Evolutionary conservation across 1,140 invertebrate species (phyloP), one percentile per base, ranked within the genome.

Genomic region (Heliconius hermathena): DNA sequence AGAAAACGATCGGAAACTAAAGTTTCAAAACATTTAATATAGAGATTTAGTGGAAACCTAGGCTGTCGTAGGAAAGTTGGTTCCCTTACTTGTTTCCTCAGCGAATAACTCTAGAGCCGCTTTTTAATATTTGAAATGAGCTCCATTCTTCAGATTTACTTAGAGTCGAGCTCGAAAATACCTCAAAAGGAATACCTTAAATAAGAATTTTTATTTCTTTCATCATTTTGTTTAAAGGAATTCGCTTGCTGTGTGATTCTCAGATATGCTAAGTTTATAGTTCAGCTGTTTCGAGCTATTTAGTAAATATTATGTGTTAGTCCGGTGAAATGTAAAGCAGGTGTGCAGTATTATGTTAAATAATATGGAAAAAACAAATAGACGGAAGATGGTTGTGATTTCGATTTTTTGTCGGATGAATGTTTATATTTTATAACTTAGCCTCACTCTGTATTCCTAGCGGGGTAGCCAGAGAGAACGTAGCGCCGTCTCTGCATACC

Each of bases 101-200:
- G 57, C 73, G 49, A 80, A 76, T 76, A 73, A 77, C 70, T 60
- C 71, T 70, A 78, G 60, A 52, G 73, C 74, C 73, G 82, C 82
- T 83, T 88, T 90, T 89, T 88, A 89, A 90, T 90, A 89, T 89
- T 86, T 83, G 83, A 85, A 90, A 90, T 84, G 87, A 89, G 84
- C 84, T 83, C 49, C 79, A 81, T 86, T 85, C 81, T 84, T 85
- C 77, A 83, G 87, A 87, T 90, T 85, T 87, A 83, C 84, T 87
- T 84, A 84, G 81, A 52, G 78, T 78, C 79, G 74, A 72, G 72
- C 66, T 74, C 78, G 80, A 83, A 84, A 82, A 87, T 84, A 77
- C 83, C 82, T 85, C 84, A 82, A 83, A 84, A 86, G 87, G 83
- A 66, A 66, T 66, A 66, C 60, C 60, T 85, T 88, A 84, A 79